Evolutionary conservation across 2,797 vertebrate genomes (phyloP), one percentile per base, ranked within the genome.

Genomic region (Lateolabrax maculatus): DNA sequence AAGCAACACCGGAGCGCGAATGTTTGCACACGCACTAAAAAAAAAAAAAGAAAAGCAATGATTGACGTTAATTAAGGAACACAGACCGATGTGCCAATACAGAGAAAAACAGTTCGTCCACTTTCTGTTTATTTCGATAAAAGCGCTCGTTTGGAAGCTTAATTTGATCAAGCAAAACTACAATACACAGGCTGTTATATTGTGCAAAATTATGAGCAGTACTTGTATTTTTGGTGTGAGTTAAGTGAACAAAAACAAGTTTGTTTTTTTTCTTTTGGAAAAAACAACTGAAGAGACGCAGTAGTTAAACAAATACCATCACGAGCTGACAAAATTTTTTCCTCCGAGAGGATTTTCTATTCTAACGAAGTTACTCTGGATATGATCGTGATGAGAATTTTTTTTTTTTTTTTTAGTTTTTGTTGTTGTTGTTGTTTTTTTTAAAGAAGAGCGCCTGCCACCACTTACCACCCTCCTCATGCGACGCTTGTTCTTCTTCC

Each of bases 401-500:
- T n/a, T n/a, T n/a, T n/a, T n/a, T n/a, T n/a, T n/a, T n/a, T n/a
- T n/a, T n/a, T n/a, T n/a, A n/a, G n/a, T n/a, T n/a, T n/a, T n/a
- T n/a, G n/a, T n/a, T n/a, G n/a, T n/a, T n/a, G n/a, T n/a, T n/a
- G n/a, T n/a, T n/a, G n/a, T n/a, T n/a, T n/a, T n/a, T n/a, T n/a
- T n/a, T n/a, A 11, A 51, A 69, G 58, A 25, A 21, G 25, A 9
- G 37, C 67, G 65, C 55, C 39, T 75, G 71, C 9, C 39, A 15
- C 36, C 66, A 92, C 94, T 94, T 84, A 95, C 95, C 90, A 88
- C 91, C 83, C 90, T 93, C 71, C 85, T 93, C 94, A 92, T 92
- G 83, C 94, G 94, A 43, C 94, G 94, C 86, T 87, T 94, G 85
- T 95, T 95, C 94, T 94, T 95, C 93, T 95, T 95, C 73, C 91